Evolutionary conservation across 2,113 vertebrate genomes (phyloP).

Genomic region (Notothenia coriiceps): DNA sequence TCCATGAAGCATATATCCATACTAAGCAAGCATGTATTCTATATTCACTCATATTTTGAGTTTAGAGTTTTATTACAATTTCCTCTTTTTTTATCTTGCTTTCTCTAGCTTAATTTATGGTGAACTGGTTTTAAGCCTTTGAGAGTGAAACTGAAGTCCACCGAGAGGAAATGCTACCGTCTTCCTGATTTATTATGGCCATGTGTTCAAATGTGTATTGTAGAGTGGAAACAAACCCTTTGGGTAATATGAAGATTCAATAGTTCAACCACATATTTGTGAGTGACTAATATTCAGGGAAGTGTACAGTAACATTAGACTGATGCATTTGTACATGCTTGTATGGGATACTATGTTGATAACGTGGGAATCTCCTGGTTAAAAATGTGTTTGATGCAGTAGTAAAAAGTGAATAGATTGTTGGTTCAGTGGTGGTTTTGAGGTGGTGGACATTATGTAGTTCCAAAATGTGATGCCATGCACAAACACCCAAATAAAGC

Average conservation of each 20-base stretch:
- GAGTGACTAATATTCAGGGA: background rate
- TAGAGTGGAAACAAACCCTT: background rate
- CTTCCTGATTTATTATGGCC: background rate
- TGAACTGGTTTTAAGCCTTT: background rate
- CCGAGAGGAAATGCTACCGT: background rate
- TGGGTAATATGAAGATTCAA: background rate
- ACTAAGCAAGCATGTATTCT: conserved; percentile 11
- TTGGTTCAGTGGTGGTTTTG: background rate
- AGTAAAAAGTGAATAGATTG: background rate
- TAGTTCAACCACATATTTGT: background rate
- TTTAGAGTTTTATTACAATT: background rate
- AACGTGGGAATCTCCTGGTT: background rate
- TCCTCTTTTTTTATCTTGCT: background rate
- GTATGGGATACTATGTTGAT: background rate
- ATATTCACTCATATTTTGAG: background rate
- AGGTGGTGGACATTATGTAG: background rate
- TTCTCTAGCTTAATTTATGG: background rate
- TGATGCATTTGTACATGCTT: background rate
- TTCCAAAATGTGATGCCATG: background rate
- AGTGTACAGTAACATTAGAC: too few relatives aligned
- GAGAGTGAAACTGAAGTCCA: background rate
- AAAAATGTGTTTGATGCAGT: background rate
- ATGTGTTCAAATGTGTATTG: background rate
- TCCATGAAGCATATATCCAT: conserved; percentile 15
- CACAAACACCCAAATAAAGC: background rate